These are phyloP conservation scores for Strongylocentrotus purpuratus DNA, from an alignment of 35 echinoderm and acorn worm species.

Conservation along the genomic window DNA sequence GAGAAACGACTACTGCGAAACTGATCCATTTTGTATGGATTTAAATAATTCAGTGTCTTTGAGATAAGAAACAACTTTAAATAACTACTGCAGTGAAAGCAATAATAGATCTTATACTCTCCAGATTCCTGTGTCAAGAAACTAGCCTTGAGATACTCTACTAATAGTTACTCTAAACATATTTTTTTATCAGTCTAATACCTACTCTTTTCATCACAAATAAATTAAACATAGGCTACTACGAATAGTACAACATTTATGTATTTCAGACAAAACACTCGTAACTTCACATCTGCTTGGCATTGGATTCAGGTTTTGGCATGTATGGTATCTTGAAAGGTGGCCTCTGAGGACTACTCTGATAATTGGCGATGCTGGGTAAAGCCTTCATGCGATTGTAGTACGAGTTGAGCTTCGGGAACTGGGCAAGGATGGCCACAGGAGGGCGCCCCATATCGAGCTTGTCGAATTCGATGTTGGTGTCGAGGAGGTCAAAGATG, in stretches of 20 bases:
- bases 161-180: too few species aligned
- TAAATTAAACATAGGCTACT: background rate
- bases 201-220: background rate
- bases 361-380: conserved; percentile 64
- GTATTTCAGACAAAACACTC: background rate
- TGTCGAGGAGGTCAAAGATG: conserved; percentile 80
- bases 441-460: conserved; percentile 71
- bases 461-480: conserved; percentile 77
- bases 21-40: too few species aligned
- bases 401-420: conserved; percentile 88
- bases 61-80: too few species aligned
- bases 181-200: background rate
- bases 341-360: conserved; percentile 67
- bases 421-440: conserved; percentile 66
- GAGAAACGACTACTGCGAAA: too few species aligned
- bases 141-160: too few species aligned
- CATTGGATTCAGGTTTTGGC: conserved; percentile 34
- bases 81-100: background rate
- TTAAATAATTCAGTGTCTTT: too few species aligned
- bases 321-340: conserved; percentile 71
- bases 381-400: conserved; percentile 77
- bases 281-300: background rate
- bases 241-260: background rate
- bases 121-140: too few species aligned
- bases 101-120: background rate